phyloP scores from a whole-genome alignment of 2,888 invertebrate genomes.

The Epiblema foenella region DNA sequence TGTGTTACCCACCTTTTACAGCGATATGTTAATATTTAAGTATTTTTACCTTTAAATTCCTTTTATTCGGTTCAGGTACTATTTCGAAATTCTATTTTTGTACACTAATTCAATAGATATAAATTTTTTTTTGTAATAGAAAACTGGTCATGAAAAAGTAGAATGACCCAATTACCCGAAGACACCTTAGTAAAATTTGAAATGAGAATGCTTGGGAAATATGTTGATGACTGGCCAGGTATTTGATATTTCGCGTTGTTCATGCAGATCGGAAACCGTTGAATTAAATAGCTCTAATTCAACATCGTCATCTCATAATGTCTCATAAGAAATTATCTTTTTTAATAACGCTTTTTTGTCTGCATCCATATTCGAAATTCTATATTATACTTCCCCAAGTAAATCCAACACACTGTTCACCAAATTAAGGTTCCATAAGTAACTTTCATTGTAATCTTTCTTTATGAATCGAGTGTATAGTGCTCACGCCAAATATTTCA shows the following conservation, averaged over 20 bases:
- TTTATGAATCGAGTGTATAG: conserved; percentile 25
- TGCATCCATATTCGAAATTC: neutral
- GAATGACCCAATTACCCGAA: too few species aligned
- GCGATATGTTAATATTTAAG: too few species aligned
- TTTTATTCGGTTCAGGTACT: too few species aligned
- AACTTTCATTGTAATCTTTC: conserved; percentile 26
- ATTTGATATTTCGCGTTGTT: neutral
- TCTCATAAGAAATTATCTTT: neutral
- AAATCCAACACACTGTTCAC: neutral
- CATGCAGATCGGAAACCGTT: too few species aligned
- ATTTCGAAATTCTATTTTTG: too few species aligned
- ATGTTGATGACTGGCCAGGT: neutral
- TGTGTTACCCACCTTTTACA: too few species aligned
- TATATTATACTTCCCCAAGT: neutral
- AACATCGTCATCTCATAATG: too few species aligned
- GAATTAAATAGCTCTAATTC: neutral
- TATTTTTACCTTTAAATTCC: too few species aligned
- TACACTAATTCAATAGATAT: too few species aligned
- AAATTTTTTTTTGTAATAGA: too few species aligned
- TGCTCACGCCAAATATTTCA: conserved; percentile 24
- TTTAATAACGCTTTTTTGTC: neutral
- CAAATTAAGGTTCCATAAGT: conserved; percentile 10
- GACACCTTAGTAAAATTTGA: neutral
- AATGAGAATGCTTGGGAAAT: conserved; percentile 9
- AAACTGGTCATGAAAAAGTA: too few species aligned